Evolutionary conservation across 2,797 vertebrate species (phyloP), one percentile per base, ranked within the genome.

Genomic region (Chrysocyon brachyurus): DNA sequence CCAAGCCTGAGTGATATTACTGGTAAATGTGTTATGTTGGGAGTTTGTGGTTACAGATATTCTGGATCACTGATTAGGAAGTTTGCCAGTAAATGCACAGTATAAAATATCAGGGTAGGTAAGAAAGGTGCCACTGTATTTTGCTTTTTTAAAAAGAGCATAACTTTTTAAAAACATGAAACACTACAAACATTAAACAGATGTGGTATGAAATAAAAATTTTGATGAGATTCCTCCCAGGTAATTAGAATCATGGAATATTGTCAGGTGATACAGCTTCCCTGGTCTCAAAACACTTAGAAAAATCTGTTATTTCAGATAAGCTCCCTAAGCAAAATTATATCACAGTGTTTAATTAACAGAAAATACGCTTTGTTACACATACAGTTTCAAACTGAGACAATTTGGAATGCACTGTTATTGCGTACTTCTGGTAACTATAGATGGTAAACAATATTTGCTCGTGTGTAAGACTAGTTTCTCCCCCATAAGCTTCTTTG

Each of bases 181-280:
- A 95, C 8, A 70, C 46, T 92, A 46, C 57, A 84, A 49, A 14
- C 36, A 85, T 26, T 94, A 84, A 90, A 79, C 11, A 93, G 68
- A 77, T 83, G 4, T 82, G 26, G 5, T 88, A 6, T 81, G 57
- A 87, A 92, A 57, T 61, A 52, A 8, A 83, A 75, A 57, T 92
- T 75, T 91, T 66, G 88, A 84, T 95, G 78, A 79, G 22, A 70
- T 79, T 64, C 12, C 16, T 92, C 33, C 63, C 14, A 83, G 6
- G 49, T 84, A 72, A 94, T 84, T 96, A 84, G n/a, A 94, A 72
- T 84, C 56, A 90, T 16, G 70, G 28, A 95, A 96, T 91, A 36
- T 24, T 94, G 7, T 61, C 88, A 90, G 26, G 7, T 68, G 14
- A 59, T 16, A 12, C 12, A 59, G 8, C 17, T 90, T 70, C 2